phyloP scores from a whole-genome alignment of 2,888 invertebrate species.

The Thyatira batis region DNA sequence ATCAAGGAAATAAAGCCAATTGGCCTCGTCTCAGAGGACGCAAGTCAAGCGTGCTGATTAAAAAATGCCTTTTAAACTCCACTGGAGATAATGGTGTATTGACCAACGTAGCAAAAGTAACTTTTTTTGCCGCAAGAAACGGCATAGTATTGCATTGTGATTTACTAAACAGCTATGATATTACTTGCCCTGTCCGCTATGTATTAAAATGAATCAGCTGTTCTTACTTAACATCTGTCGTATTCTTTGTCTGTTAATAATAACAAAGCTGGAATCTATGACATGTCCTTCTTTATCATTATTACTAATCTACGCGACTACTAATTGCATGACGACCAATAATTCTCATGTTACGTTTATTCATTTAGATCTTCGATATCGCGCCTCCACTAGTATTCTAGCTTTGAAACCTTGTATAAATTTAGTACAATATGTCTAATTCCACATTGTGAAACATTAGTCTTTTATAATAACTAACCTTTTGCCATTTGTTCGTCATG shows the following conservation, averaged over 20 bases:
- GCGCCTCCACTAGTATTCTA: background rate
- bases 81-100: constrained; percentile 17
- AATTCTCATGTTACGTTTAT: too few species aligned
- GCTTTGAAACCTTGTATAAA: background rate
- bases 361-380: too few species aligned
- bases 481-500: background rate
- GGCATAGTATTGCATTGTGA: background rate
- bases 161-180: background rate
- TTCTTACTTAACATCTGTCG: background rate
- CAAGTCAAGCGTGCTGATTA: constrained; percentile 50
- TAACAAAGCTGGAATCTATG: background rate
- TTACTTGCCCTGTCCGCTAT: background rate
- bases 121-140: background rate
- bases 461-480: background rate
- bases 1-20: constrained; percentile 54
- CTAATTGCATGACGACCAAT: too few species aligned
- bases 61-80: constrained; percentile 30
- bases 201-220: background rate
- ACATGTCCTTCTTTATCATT: too few species aligned
- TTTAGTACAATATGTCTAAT: background rate
- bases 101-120: background rate
- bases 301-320: too few species aligned
- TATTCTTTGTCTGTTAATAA: background rate
- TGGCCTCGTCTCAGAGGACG: constrained; percentile 54
- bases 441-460: background rate